phyloP scores from a whole-genome alignment of 2,113 vertebrate species.

The Callospermophilus lateralis region DNA sequence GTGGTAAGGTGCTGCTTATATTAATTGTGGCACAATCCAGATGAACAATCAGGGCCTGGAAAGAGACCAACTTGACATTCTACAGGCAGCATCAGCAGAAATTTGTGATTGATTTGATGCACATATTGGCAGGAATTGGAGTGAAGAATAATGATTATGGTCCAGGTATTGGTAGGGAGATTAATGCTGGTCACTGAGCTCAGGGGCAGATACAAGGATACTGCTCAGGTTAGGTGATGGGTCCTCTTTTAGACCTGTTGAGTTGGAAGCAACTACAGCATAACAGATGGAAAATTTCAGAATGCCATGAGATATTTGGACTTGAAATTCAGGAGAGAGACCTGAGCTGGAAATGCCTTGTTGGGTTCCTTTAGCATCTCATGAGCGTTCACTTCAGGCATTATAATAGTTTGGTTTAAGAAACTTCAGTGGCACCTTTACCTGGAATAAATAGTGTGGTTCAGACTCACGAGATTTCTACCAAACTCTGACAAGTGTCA shows the following conservation, averaged over 20 bases:
- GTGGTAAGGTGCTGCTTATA: background rate
- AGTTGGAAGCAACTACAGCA: too few relatives aligned
- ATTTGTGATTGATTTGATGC: background rate
- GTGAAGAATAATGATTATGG: background rate
- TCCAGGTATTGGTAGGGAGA: background rate
- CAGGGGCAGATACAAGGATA: background rate
- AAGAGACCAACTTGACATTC: background rate
- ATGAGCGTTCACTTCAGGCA: background rate
- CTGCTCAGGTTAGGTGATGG: background rate
- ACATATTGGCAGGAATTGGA: too few relatives aligned
- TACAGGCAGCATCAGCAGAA: background rate
- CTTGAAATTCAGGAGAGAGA: background rate
- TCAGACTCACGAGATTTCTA: background rate
- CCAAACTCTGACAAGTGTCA: background rate
- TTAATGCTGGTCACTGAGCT: background rate
- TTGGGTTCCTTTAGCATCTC: background rate
- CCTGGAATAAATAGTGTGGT: background rate
- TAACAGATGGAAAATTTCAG: too few relatives aligned
- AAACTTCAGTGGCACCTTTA: background rate
- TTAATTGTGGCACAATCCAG: background rate
- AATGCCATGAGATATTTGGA: background rate
- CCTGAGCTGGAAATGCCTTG: background rate
- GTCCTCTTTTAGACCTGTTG: background rate
- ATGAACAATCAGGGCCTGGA: background rate
- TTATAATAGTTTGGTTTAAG: accelerated